phyloP scores from a whole-genome alignment of 2,113 vertebrate species.

The Melanotaenia duboulayi region DNA sequence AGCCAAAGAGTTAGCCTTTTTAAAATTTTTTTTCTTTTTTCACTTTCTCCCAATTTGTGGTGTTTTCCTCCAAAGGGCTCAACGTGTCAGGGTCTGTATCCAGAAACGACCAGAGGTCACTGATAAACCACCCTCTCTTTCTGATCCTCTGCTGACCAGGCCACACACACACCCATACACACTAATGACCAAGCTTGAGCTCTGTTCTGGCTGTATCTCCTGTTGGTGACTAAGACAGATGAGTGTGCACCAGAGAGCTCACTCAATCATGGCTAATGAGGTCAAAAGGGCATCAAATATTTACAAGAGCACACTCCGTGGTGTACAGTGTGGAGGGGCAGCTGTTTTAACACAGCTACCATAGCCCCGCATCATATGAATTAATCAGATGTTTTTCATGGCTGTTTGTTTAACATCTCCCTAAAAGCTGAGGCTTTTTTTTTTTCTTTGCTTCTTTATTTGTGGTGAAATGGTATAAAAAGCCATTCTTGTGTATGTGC shows the following conservation, averaged over 20 bases:
- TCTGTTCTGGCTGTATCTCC: constrained; percentile 45
- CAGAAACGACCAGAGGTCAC: constrained; percentile 62
- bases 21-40: constrained; percentile 16
- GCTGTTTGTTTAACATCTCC: constrained; percentile 43
- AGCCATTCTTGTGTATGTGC: neutral
- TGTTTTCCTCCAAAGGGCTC: constrained; percentile 49
- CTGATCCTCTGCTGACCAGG: constrained; percentile 62
- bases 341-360: constrained; percentile 46
- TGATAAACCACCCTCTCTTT: constrained; percentile 47
- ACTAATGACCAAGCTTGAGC: constrained; percentile 56
- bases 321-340: constrained; percentile 59
- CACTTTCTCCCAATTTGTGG: constrained; percentile 20
- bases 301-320: constrained; percentile 67
- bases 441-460: constrained; percentile 23
- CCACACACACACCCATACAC: constrained; percentile 62
- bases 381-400: constrained; percentile 60
- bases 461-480: constrained; percentile 46
- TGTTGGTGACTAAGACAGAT: constrained; percentile 71
- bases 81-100: constrained; percentile 34
- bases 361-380: constrained; percentile 42
- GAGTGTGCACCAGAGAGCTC: constrained; percentile 64
- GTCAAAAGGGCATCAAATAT: constrained; percentile 81
- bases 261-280: constrained; percentile 78
- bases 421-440: constrained; percentile 51
- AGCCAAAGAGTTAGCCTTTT: constrained; percentile 36